Evolutionary conservation across 1,140 invertebrate genomes (phyloP), one percentile per base, ranked within the genome.

Genomic region (Sycophila sp.): DNA sequence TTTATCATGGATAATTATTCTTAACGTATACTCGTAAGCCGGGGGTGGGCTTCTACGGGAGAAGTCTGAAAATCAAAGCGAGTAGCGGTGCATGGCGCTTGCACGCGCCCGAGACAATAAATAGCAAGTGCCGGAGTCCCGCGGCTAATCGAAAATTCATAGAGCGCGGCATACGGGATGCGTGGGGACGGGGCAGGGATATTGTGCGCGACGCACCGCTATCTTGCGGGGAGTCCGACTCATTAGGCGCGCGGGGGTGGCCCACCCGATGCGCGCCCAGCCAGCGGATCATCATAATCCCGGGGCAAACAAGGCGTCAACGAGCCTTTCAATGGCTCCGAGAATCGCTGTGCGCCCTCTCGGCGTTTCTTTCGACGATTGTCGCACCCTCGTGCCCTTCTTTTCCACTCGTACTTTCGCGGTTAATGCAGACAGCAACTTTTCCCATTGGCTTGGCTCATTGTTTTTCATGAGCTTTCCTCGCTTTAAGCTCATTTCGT

Each of bases 241-340:
- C 60, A 51, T 64, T 64, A 51, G 60, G 11, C 40, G 17, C 40
- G 30, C 17, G 22, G 40, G 59, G n/a, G 17, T 17, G 42, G 19
- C 42, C n/a, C n/a, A n/a, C n/a, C n/a, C n/a, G 11, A 40, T 17
- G 34, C 30, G 34, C 15, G 55, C 15, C 3, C 13, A 40, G 34
- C 34, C 15, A n/a, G 19, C 15, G 49, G 40, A 56, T 40, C 19
- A 28, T 66, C 63, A 36, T 40, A 28, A 53, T 53, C 11, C 51
- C 51, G 51, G 19, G 28, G 56, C 34, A 38, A 67, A 51, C 49
- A 55, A 83, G 81, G 80, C 77, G 79, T 81, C 83, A 85, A 85
- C 80, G 83, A 85, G 83, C 80, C 68, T 85, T 85, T 84, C 82
- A 85, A 81, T 80, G 78, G n/a, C n/a, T n/a, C n/a, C n/a, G n/a